Evolutionary conservation across 2,113 vertebrate species (phyloP).

Genomic region (Sander lucioperca): DNA sequence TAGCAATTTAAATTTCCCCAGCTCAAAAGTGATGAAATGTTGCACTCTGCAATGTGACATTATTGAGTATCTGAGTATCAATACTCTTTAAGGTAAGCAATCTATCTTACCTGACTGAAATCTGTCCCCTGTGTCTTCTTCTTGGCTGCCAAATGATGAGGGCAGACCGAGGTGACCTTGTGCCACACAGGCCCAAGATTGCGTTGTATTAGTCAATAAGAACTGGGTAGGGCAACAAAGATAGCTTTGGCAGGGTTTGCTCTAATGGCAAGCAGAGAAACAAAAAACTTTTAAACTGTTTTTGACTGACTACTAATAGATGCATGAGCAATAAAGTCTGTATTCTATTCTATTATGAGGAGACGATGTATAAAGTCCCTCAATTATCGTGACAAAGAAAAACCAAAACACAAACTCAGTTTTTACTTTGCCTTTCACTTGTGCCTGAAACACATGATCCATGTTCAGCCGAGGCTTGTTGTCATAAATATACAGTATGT

Average conservation of each 20-base stretch:
- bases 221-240: constrained; percentile 13
- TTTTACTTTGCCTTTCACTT: constrained; percentile 60
- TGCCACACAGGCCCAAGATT: constrained; percentile 29
- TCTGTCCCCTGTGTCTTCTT: constrained; percentile 66
- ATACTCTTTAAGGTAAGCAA: constrained; percentile 52
- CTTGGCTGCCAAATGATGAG: constrained; percentile 56
- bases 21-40: constrained; percentile 39
- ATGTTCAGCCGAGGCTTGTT: constrained; percentile 54
- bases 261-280: constrained; percentile 17
- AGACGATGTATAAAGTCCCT: constrained; percentile 20
- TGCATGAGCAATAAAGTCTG: constrained; percentile 64
- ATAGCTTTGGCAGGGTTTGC: constrained; percentile 14
- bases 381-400: constrained; percentile 15
- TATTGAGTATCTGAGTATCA: constrained; percentile 54
- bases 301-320: constrained; percentile 39
- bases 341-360: constrained; percentile 35
- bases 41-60: constrained; percentile 32
- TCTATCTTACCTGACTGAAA: constrained; percentile 59
- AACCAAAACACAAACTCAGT: constrained; percentile 42
- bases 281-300: constrained; percentile 20
- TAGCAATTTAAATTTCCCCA: constrained; percentile 7
- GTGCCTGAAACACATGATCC: constrained; percentile 63
- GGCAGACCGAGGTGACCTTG: constrained; percentile 45
- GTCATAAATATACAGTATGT: constrained; percentile 26
- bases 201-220: constrained; percentile 25